Evolutionary conservation across 2,888 invertebrate genomes (phyloP), one percentile per base, ranked within the genome.

Genomic region (Exephanes ischioxanthus): DNA sequence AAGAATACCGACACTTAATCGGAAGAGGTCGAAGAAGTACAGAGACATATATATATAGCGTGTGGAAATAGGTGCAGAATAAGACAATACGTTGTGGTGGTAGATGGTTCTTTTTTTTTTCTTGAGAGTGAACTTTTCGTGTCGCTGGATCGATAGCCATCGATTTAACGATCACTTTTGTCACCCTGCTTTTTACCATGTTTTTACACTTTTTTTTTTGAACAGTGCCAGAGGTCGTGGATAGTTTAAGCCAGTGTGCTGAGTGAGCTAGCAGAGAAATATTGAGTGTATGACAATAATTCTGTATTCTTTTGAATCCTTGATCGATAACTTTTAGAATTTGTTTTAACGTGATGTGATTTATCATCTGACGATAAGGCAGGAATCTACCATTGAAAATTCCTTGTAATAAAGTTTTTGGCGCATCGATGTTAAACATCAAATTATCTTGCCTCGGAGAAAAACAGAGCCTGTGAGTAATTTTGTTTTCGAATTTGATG

Each of bases 241-340:
- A 83, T 78, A 84, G 85, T 86, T 88, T 70, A 89, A 90, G 89
- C 89, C 84, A 86, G 80, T 87, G 90, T 88, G 89, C 87, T 83
- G 84, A 84, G 87, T 84, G 87, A 88, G 86, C 84, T 84, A 86
- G 85, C 83, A 85, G 83, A 77, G 81, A 83, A 86, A 86, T 71
- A 78, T 84, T 83, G 76, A 77, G 66, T 83, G 78, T 82, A 30
- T 26, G 53, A 61, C 45, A 77, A 75, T 75, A 61, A 26, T 67
- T 16, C 22, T 63, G 11, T 66, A 51, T 70, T 84, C 79, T 86
- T 78, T 55, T 51, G n/a, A 22, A 19, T 55, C 30, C 26, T n/a
- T n/a, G 16, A 22, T 19, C 22, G 11, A 51, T 45, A 45, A 37
- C 14, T 48, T 16, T 68, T 22, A 51, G 16, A 66, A 67, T 79